A percentile compares a stretch with the other conserved stretches of the same genome.
phyloP scores from a whole-genome alignment of 2,797 vertebrate genomes.

The Balearica regulorum region DNA sequence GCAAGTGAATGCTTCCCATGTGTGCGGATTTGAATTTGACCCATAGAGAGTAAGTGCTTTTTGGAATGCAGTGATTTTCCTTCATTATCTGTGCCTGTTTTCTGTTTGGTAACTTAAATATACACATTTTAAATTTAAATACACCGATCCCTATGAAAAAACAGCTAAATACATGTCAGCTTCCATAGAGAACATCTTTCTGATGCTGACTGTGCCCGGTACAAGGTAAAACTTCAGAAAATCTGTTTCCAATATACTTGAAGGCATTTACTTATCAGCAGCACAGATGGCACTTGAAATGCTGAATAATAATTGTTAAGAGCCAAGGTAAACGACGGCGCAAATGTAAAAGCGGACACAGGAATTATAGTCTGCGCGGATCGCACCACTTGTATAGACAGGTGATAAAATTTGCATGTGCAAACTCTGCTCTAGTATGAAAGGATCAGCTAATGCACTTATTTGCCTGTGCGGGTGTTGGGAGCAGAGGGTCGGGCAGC shows the following conservation, averaged over 20 bases:
- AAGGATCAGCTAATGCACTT: neutral
- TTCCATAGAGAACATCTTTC: slow-evolving; percentile 37
- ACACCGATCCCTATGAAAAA: slow-evolving; percentile 29
- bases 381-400: neutral
- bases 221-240: slow-evolving; percentile 62
- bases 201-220: slow-evolving; percentile 32
- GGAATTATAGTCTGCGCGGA: neutral
- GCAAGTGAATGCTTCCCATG: neutral
- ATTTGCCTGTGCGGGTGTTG: neutral
- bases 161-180: slow-evolving; percentile 46
- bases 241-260: slow-evolving; percentile 57
- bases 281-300: slow-evolving; percentile 70
- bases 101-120: slow-evolving; percentile 38
- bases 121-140: slow-evolving; percentile 63
- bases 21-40: slow-evolving; percentile 35
- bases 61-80: slow-evolving; percentile 54
- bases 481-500: neutral
- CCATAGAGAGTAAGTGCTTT: slow-evolving; percentile 7
- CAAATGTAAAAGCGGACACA: slow-evolving; percentile 10
- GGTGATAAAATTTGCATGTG: slow-evolving; percentile 1
- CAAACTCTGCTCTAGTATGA: neutral
- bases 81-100: slow-evolving; percentile 40
- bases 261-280: slow-evolving; percentile 69
- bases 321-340: slow-evolving; percentile 33
- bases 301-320: slow-evolving; percentile 65